Conservation (phyloP, 2,797 vertebrate species). For the Acanthornis magna region DNA sequence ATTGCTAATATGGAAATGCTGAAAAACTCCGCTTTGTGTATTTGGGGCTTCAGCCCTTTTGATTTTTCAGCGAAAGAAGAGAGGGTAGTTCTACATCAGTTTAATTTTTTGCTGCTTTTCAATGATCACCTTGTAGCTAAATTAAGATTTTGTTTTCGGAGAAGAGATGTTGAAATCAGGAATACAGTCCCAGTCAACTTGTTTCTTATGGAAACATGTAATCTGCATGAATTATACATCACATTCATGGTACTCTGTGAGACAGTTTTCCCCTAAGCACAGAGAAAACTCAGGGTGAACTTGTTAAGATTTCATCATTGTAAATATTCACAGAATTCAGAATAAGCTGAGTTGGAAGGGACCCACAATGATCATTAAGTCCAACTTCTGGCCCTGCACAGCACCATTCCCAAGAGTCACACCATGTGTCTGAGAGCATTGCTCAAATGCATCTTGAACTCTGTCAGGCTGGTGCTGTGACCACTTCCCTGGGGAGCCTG, state of each 20-base stretch:
- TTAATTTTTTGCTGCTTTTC: neutral
- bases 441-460: neutral
- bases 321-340: neutral
- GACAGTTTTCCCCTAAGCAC: neutral
- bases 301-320: neutral
- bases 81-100: neutral
- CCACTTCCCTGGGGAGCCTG: neutral
- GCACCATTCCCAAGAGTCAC: neutral
- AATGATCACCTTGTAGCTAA: neutral
- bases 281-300: neutral
- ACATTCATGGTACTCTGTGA: neutral
- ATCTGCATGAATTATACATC: neutral
- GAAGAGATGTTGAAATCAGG: neutral
- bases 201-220: neutral
- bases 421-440: neutral
- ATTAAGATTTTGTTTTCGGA: neutral
- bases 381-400: neutral
- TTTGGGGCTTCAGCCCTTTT: neutral
- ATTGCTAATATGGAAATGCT: neutral
- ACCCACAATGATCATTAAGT: fast-evolving
- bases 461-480: neutral
- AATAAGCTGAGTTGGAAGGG: neutral
- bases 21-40: neutral
- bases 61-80: neutral
- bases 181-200: neutral